Evolutionary conservation across 37 sponge, comb jelly and placozoan species (phyloP), one percentile per base, ranked within the genome.

Genomic region (Beroe ovata): DNA sequence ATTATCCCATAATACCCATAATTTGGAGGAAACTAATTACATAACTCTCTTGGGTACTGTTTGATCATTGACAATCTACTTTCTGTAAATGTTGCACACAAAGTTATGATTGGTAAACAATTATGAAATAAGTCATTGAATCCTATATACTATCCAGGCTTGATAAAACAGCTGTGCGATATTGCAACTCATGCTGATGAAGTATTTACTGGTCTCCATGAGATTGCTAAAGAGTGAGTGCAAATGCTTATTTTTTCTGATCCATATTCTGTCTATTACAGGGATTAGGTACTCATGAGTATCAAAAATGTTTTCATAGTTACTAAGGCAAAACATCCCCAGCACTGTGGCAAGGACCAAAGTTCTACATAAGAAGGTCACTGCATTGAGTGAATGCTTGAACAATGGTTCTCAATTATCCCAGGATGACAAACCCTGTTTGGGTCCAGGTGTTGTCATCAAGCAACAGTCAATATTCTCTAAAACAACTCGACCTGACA

Each of bases 151-250:
- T n/a, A n/a, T n/a, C n/a, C 69, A 66, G 69, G 69, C 1, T 25
- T 66, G 30, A 66, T 66, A 37, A 66, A 66, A 37, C 69, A 66
- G 69, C 69, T 66, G 32, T 29, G 36, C 30, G 69, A 66, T 32
- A 29, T 66, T 33, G 69, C 69, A 32, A 30, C 69, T 6, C 30
- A 29, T 66, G 69, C 69, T 19, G 69, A 66, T 1, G 69, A 66
- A 32, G 34, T 66, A 30, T 66, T 66, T 32, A 32, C 69, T 34
- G 30, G 30, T 66, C 36, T 66, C 8, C 69, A 66, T 66, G 30
- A 25, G 16, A 66, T 66, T 14, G 69, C 69, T 6, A 66, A 66
- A 33, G 69, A 66, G 69, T 66, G 36, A 66, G 69, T 18, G 54
- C 6, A 16, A 47, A 47, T 47, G 54, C 11, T 16, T 47, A 47